Conservation (phyloP, 2,797 vertebrate genomes). For the Pitangus sulphuratus region DNA sequence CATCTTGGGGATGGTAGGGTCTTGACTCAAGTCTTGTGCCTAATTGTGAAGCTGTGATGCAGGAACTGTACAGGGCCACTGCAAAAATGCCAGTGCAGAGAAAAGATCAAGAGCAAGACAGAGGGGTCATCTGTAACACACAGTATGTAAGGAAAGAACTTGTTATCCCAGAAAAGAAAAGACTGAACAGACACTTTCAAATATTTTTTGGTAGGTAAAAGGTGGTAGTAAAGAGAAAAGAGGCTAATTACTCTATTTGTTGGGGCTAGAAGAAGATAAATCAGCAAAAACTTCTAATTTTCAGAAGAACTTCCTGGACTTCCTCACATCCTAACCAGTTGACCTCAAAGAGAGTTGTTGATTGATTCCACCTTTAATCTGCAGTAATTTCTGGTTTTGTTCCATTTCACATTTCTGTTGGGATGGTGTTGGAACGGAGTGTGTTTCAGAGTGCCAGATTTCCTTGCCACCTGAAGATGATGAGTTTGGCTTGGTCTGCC, state of each 20-base stretch:
- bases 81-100: background rate
- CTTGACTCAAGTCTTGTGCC: background rate
- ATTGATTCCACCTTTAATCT: background rate
- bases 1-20: background rate
- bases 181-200: background rate
- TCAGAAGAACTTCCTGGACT: background rate
- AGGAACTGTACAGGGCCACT: background rate
- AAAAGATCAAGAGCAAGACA: background rate
- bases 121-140: background rate
- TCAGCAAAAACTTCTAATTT: background rate
- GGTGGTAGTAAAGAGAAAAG: background rate
- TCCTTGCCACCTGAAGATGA: background rate
- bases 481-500: background rate
- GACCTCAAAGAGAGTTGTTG: background rate
- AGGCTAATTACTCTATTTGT: background rate
- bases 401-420: fast-evolving
- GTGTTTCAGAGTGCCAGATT: background rate
- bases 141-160: background rate
- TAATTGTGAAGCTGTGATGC: background rate
- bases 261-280: background rate
- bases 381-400: background rate
- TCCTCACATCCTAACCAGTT: background rate
- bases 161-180: background rate
- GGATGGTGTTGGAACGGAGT: background rate
- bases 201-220: background rate